A percentile compares a stretch with the other conserved stretches of the same genome.
phyloP scores from a whole-genome alignment of 2,113 vertebrate genomes.

The Cephalopterus ornatus region DNA sequence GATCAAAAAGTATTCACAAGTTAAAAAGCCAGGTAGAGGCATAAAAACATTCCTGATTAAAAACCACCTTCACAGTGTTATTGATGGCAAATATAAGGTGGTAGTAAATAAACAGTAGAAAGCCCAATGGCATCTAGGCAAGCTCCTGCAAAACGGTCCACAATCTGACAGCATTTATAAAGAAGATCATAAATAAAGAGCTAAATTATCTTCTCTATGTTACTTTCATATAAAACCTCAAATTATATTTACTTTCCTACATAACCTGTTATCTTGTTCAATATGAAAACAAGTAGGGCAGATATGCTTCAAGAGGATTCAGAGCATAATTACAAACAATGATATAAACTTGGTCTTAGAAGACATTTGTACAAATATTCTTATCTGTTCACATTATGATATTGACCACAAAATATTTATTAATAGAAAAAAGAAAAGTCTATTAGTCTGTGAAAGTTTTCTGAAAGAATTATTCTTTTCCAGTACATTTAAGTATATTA shows the following conservation, averaged over 20 bases:
- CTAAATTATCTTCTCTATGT: background rate
- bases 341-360: background rate
- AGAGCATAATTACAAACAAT: background rate
- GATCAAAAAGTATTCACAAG: background rate
- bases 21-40: background rate
- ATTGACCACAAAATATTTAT: background rate
- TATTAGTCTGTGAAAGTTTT: background rate
- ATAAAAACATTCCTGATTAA: constrained; percentile 4
- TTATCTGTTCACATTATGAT: background rate
- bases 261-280: background rate
- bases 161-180: background rate
- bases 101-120: background rate
- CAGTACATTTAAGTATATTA: background rate
- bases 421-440: background rate
- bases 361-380: background rate
- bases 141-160: background rate
- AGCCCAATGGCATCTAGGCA: background rate
- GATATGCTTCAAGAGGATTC: background rate
- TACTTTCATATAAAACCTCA: background rate
- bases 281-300: background rate
- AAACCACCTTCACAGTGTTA: background rate
- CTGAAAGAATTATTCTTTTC: background rate
- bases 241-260: background rate
- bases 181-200: background rate
- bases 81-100: background rate